Conservation (phyloP, 1,140 invertebrate genomes). For the Oreohelix idahoensis region DNA sequence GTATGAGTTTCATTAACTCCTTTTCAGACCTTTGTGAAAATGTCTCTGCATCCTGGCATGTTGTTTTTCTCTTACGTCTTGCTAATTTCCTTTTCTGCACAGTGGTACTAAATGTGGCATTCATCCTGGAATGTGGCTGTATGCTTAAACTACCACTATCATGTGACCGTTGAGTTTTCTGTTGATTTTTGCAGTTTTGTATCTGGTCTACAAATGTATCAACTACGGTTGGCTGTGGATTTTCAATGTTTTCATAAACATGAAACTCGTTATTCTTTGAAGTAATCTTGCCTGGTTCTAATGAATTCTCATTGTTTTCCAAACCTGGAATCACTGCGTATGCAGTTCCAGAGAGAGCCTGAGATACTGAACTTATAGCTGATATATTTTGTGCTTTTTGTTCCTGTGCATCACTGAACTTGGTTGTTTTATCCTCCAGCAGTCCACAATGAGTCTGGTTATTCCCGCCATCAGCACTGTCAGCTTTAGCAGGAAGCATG, state of each 20-base stretch:
- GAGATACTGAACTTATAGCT: not conserved
- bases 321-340: not conserved
- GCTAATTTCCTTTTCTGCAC: conserved; percentile 5
- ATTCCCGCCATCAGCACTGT: not conserved
- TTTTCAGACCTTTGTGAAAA: conserved; percentile 20
- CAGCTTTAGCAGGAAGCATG: not conserved
- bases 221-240: not conserved
- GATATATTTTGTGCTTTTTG: not conserved
- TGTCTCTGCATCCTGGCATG: conserved; percentile 16
- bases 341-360: not conserved
- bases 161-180: not conserved
- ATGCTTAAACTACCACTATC: not conserved
- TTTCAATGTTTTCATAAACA: not conserved
- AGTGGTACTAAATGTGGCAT: not conserved
- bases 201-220: not conserved
- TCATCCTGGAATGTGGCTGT: not conserved
- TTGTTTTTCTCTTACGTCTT: conserved; percentile 11
- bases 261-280: not conserved
- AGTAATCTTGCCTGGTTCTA: not conserved
- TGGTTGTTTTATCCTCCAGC: not conserved
- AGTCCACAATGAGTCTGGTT: not conserved
- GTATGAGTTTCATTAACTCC: conserved; percentile 47
- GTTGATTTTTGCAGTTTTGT: not conserved
- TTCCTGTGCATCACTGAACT: not conserved
- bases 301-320: not conserved